A percentile compares a stretch with the other conserved stretches of the same genome.
These are phyloP conservation scores for Potamarius usumacintae DNA, from an alignment of 2,113 vertebrate genomes.

Conservation along the genomic window DNA sequence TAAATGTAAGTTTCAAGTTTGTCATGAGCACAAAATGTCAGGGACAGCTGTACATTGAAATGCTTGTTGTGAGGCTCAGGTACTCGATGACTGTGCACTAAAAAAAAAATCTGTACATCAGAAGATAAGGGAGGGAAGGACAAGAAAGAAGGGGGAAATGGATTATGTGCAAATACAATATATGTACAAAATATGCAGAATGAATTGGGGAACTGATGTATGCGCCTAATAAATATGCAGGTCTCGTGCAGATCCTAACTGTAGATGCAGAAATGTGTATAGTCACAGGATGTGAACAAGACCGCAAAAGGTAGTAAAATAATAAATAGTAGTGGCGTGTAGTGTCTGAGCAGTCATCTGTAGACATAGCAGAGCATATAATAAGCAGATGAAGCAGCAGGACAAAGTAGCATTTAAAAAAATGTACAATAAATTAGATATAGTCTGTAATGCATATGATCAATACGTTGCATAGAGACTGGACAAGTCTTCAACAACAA, in stretches of 20 bases:
- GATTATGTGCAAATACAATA: background rate
- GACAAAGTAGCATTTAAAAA: background rate
- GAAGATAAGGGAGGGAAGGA: background rate
- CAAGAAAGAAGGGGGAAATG: background rate
- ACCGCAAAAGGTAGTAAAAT: too few species aligned
- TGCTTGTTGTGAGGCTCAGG: background rate
- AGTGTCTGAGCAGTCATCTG: background rate
- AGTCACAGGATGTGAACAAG: background rate
- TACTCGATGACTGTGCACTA: too few species aligned
- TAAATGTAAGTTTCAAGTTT: background rate
- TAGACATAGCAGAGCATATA: background rate
- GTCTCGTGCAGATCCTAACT: background rate
- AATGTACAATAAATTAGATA: background rate
- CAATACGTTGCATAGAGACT: background rate
- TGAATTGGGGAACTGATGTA: background rate
- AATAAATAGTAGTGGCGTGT: background rate
- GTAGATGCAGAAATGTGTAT: background rate
- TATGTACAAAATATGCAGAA: background rate
- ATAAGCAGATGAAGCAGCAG: background rate
- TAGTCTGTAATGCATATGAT: background rate
- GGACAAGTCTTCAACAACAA: background rate
- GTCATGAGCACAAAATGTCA: background rate
- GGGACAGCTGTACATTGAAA: background rate
- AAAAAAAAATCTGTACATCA: too few species aligned
- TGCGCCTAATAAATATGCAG: background rate